These are phyloP conservation scores for Lordiphosa clarofinis DNA, from an alignment of 1,140 invertebrate genomes.

Conservation along the genomic window DNA sequence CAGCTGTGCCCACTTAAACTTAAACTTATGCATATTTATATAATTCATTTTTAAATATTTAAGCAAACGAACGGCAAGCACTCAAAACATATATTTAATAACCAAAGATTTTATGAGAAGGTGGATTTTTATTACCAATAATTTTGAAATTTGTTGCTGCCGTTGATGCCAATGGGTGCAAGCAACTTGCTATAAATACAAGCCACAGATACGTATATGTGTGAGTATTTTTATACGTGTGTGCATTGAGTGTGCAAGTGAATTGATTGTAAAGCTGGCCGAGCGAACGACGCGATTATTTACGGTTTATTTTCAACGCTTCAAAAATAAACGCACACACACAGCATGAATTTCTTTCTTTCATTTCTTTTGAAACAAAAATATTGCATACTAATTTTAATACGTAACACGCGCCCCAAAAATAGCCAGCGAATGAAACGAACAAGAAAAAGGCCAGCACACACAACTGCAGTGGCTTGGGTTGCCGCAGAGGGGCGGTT, in stretches of 20 bases:
- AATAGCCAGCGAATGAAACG: conserved; percentile 51
- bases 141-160: conserved; percentile 25
- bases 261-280: conserved; percentile 73
- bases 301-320: conserved; percentile 76
- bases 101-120: conserved; percentile 66
- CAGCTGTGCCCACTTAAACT: conserved; percentile 67
- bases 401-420: conserved; percentile 70
- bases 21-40: conserved; percentile 72
- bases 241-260: conserved; percentile 55
- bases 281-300: conserved; percentile 62
- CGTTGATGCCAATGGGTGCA: conserved; percentile 55
- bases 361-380: conserved; percentile 51
- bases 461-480: conserved; percentile 10
- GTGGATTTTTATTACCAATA: conserved; percentile 66
- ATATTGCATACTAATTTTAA: conserved; percentile 78
- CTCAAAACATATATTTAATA: conserved; percentile 70
- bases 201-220: conserved; percentile 12
- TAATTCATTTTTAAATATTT: conserved; percentile 74
- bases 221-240: conserved; percentile 5
- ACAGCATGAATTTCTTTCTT: conserved; percentile 51
- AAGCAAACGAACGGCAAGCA: conserved; percentile 43
- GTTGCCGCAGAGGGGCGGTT: not conserved
- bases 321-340: conserved; percentile 61
- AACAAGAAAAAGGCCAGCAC: conserved; percentile 24
- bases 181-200: conserved; percentile 44